These are phyloP conservation scores for Antennarius striatus DNA, from an alignment of 2,113 vertebrate species.

Conservation along the genomic window DNA sequence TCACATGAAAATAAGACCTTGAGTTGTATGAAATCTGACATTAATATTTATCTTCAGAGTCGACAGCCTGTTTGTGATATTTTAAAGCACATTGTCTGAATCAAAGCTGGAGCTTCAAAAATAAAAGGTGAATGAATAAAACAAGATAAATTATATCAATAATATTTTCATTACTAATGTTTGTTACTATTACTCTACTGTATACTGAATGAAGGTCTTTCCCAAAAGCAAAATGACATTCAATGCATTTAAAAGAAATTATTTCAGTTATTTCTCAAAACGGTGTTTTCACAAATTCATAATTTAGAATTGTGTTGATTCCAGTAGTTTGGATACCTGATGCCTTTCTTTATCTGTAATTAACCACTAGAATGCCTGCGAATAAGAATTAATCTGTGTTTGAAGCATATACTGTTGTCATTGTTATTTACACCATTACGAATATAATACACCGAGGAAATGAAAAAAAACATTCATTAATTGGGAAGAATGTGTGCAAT, in stretches of 20 bases:
- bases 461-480: background rate
- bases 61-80: background rate
- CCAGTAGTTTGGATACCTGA: background rate
- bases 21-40: background rate
- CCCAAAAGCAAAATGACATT: background rate
- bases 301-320: background rate
- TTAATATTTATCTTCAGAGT: constrained; percentile 5
- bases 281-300: background rate
- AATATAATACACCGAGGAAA: background rate
- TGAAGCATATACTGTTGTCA: background rate
- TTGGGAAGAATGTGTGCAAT: background rate
- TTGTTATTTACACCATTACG: background rate
- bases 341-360: background rate
- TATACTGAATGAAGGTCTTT: background rate
- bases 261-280: background rate
- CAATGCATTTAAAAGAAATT: background rate
- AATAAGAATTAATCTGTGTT: background rate
- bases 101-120: constrained; percentile 2
- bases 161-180: background rate
- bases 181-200: background rate
- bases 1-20: constrained; percentile 17
- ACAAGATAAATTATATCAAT: background rate
- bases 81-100: background rate
- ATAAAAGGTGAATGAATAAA: background rate
- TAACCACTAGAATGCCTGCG: background rate